Evolutionary conservation across 2,888 invertebrate genomes (phyloP), one percentile per base, ranked within the genome.

Genomic region (Galeopsomyia nigrocyanea): DNA sequence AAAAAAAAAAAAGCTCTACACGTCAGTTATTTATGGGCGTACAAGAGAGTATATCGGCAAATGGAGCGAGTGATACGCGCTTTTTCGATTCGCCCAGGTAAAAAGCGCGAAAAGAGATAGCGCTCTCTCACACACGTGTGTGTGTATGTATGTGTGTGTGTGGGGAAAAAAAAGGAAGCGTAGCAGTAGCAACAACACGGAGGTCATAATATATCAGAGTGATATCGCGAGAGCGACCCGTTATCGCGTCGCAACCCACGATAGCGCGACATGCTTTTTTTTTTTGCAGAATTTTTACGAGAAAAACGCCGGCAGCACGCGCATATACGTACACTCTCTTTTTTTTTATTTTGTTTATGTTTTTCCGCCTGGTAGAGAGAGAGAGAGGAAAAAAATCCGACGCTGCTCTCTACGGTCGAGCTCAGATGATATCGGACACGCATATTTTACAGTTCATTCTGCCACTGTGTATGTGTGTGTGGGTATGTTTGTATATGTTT

Each of bases 141-240:
- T n/a, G n/a, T n/a, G n/a, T n/a, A n/a, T n/a, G n/a, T n/a, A n/a
- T n/a, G 3, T 31, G 31, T 31, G 31, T 31, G 7, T 31, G 31
- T 31, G 31, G 7, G 39, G 53, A 17, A 51, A 58, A 57, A 57
- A 51, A 57, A 51, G 49, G 69, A 49, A 55, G 22, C 31, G 56
- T 47, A 60, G 14, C 58, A 51, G 51, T 26, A 21, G 67, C 66
- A 26, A 67, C 62, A 68, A 71, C 67, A 63, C 69, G 74, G 79
- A 78, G 80, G 77, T 77, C 71, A 80, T 82, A 82, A 84, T 84
- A 84, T 84, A 84, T 84, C 83, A 82, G 81, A 80, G 84, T 80
- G 84, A 83, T 85, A 84, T 85, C 85, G 81, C 79, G 67, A 74
- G 77, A 75, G 26, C 26, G 26, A 5, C 26, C 77, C 79, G 80